Conservation (phyloP, 2,797 vertebrate genomes). For the Gobio occitaniae region DNA sequence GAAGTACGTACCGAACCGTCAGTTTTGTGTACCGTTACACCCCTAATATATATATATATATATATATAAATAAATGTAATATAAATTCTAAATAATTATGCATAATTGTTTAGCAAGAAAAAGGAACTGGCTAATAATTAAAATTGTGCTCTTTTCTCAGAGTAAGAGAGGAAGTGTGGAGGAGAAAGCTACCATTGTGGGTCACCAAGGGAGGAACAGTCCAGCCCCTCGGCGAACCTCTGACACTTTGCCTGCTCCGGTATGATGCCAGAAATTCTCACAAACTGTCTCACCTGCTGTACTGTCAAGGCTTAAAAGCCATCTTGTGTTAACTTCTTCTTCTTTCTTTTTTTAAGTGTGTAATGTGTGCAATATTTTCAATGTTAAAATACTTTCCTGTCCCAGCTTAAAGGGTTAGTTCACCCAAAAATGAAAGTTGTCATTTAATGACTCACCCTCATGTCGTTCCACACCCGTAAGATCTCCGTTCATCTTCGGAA, state of each 20-base stretch:
- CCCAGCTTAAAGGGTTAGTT: not conserved
- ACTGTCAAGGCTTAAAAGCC: not conserved
- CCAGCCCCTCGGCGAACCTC: conserved; percentile 62
- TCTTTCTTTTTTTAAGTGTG: not conserved
- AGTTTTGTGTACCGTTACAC: too few relatives aligned
- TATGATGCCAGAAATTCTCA: conserved; percentile 32
- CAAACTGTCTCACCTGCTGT: not conserved
- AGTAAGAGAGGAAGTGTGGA: conserved; percentile 67
- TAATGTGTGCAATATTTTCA: not conserved
- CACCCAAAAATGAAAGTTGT: too few relatives aligned
- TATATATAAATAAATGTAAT: too few relatives aligned
- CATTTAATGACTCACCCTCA: too few relatives aligned
- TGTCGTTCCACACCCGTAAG: too few relatives aligned
- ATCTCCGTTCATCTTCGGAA: too few relatives aligned
- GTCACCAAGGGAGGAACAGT: conserved; percentile 68
- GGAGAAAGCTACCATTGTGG: conserved; percentile 70
- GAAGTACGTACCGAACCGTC: too few relatives aligned
- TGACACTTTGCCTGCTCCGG: conserved; percentile 65
- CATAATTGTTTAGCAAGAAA: not conserved
- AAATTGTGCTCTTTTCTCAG: conserved; percentile 54
- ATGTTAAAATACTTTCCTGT: not conserved
- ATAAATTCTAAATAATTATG: not conserved
- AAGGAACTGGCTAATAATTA: not conserved
- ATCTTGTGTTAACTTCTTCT: not conserved
- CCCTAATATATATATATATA: too few relatives aligned